A percentile compares a stretch with the other conserved stretches of the same genome.
phyloP scores from a whole-genome alignment of 2,113 vertebrate genomes.

The Chionis minor region DNA sequence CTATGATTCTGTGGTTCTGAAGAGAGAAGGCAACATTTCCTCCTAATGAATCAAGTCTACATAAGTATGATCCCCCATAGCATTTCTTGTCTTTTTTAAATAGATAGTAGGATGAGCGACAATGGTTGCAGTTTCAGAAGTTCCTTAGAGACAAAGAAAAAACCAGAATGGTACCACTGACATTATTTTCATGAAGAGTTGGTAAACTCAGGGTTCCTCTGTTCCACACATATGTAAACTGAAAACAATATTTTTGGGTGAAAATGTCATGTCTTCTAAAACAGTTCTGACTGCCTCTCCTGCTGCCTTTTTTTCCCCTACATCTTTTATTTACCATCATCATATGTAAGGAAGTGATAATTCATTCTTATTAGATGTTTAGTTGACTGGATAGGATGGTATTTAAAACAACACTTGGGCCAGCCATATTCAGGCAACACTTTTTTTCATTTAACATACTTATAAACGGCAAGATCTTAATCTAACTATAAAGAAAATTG shows the following conservation, averaged over 20 bases:
- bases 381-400: neutral
- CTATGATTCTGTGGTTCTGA: neutral
- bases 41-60: neutral
- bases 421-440: neutral
- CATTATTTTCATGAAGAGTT: neutral
- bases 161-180: neutral
- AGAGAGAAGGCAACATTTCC: neutral
- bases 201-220: neutral
- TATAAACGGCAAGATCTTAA: neutral
- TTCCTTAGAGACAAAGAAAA: neutral
- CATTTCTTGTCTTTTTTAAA: neutral
- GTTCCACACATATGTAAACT: neutral
- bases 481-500: neutral
- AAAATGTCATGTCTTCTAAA: neutral
- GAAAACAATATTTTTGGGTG: neutral
- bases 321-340: neutral
- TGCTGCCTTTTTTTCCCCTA: rapidly evolving
- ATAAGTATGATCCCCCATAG: neutral
- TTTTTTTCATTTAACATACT: neutral
- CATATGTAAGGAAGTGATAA: neutral
- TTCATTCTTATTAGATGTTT: neutral
- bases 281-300: neutral
- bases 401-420: neutral
- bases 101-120: neutral
- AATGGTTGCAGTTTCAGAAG: neutral